Percentiles rank a stretch among this genome's conserved stretches.
These are phyloP conservation scores for Charanyca ferruginea DNA, from an alignment of 2,888 invertebrate genomes.

Conservation along the genomic window DNA sequence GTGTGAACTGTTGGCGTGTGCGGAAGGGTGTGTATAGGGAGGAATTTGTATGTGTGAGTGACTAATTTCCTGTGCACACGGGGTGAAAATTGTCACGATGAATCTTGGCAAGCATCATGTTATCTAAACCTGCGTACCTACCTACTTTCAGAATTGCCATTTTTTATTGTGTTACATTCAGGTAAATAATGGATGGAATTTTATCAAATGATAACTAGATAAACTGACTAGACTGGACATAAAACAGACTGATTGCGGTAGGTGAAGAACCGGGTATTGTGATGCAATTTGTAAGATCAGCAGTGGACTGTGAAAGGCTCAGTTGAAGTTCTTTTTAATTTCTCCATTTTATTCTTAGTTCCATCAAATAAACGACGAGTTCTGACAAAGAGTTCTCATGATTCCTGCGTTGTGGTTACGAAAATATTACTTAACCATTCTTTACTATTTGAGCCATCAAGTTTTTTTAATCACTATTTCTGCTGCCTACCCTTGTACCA, in stretches of 20 bases:
- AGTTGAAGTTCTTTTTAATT: too few relatives aligned
- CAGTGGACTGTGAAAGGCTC: background rate
- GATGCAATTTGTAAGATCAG: background rate
- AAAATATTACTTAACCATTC: too few relatives aligned
- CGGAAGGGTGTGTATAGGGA: slow-evolving; percentile 68
- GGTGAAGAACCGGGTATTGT: too few relatives aligned
- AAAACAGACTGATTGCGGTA: background rate
- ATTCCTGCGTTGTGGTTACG: too few relatives aligned
- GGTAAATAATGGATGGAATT: too few relatives aligned
- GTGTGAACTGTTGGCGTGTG: slow-evolving; percentile 67
- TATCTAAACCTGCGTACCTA: too few relatives aligned
- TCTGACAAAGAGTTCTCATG: background rate
- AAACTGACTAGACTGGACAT: too few relatives aligned
- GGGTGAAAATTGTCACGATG: slow-evolving; percentile 63
- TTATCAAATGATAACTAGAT: too few relatives aligned
- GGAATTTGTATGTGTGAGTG: slow-evolving; percentile 74
- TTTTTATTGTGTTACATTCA: too few relatives aligned
- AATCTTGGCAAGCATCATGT: slow-evolving; percentile 18
- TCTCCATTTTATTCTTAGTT: background rate
- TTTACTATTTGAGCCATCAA: too few relatives aligned
- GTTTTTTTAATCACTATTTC: background rate
- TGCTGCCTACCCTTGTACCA: background rate
- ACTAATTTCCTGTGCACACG: slow-evolving; percentile 68
- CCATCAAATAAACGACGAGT: background rate
- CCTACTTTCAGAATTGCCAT: too few relatives aligned